Base-by-base conservation (phyloP, 2,888 invertebrate species). In the Mactromeris polynyma region DNA sequence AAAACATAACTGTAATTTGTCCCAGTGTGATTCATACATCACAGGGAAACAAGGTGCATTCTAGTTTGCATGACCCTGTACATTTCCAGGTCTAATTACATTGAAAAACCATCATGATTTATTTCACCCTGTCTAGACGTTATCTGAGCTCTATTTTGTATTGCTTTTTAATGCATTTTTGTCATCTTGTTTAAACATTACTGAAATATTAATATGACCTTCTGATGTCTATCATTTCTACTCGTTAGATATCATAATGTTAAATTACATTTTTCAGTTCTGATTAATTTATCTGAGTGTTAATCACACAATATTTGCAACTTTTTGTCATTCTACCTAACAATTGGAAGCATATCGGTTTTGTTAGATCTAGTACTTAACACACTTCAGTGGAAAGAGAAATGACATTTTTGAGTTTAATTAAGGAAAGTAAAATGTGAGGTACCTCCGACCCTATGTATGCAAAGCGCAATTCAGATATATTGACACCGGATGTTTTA, bases 101-200 rank as follows among this genome's bases (percentile, higher is more conserved):
- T 14, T 33, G 73, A 73, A 73, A 73, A 73, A 73, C 33, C 31
- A 73, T 36, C 36, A 36, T 73, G 31, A 73, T 73, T 73, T 73
- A 73, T 73, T 73, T 73, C 33, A 73, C 11, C 14, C n/a, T 73
- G 73, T 73, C 73, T 73, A 33, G 73, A 33, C 73, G 4, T 73
- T 73, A 73, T 73, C 73, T 73, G 17, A 36, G 73, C 33, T 64
- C 33, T 19, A 26, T 73, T 33, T 26, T 33, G 3, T 73, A 73
- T 73, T 26, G 36, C 33, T 33, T 33, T 73, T 36, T 73, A 73
- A 73, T 73, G 73, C 19, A 36, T 73, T 73, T 73, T 73, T 73
- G 36, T 73, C 73, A 73, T 36, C 73, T 73, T 33, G 36, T 73
- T 73, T 11, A 33, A 36, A 73, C 73, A 36, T 33, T 73, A 36